A percentile compares a stretch with the other conserved stretches of the same genome.
Evolutionary conservation across 2,113 vertebrate species (phyloP).

Genomic region (Phalacrocorax pelagicus): DNA sequence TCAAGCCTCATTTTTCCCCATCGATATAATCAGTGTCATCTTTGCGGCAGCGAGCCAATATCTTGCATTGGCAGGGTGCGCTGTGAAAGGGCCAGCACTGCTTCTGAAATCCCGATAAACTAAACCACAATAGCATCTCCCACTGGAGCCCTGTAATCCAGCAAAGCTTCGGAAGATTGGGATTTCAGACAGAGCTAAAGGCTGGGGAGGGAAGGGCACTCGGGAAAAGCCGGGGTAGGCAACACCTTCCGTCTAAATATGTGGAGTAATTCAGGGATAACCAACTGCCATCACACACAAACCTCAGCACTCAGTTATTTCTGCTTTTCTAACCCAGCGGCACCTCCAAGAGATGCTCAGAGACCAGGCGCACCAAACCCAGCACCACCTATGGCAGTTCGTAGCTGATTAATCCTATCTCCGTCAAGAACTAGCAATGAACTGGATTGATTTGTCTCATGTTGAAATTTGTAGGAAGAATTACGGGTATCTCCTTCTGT

Average conservation of each 20-base stretch:
- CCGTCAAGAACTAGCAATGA: neutral
- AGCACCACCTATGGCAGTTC: neutral
- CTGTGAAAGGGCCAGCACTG: neutral
- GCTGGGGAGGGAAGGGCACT: neutral
- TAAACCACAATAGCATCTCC: neutral
- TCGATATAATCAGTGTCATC: neutral
- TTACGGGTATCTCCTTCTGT: rapidly evolving
- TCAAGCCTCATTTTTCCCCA: neutral
- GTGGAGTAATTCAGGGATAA: neutral
- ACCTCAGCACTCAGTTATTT: too few species aligned
- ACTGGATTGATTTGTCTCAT: neutral
- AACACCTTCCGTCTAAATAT: neutral
- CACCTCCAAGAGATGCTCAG: neutral
- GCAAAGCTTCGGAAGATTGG: neutral
- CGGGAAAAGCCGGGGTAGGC: rapidly evolving
- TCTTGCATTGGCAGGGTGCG: neutral
- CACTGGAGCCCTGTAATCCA: too few species aligned
- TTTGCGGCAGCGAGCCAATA: neutral
- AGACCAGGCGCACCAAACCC: neutral
- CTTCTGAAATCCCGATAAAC: neutral
- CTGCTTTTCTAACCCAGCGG: neutral
- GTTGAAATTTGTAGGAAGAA: neutral
- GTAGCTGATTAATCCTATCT: rapidly evolving
- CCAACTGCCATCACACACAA: neutral
- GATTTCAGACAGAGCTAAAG: neutral